These are phyloP conservation scores for Anhinga rufa DNA, from an alignment of 2,113 vertebrate species.

Conservation along the genomic window DNA sequence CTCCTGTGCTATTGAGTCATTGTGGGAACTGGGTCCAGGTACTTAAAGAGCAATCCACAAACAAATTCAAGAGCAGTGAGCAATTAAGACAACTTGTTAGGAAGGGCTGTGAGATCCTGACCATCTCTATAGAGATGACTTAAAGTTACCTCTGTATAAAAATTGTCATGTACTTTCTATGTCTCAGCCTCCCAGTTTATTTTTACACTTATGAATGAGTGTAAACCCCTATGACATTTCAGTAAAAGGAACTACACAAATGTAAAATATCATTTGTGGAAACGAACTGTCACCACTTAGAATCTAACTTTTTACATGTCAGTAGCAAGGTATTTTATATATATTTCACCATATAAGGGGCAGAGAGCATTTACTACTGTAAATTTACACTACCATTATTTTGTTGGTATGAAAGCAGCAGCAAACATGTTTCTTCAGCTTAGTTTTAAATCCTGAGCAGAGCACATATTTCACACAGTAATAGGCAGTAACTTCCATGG, in stretches of 20 bases:
- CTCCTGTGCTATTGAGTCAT: not conserved
- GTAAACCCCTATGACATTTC: not conserved
- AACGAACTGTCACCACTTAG: not conserved
- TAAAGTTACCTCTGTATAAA: not conserved
- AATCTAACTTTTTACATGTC: not conserved
- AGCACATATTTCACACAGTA: slow-evolving; percentile 17
- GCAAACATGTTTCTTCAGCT: slow-evolving; percentile 34
- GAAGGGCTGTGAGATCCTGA: not conserved
- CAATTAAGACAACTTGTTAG: not conserved
- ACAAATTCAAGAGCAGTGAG: not conserved
- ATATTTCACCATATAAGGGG: not conserved
- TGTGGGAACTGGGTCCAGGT: not conserved
- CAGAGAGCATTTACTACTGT: slow-evolving; percentile 7
- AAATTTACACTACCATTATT: slow-evolving; percentile 60
- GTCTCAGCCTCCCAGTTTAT: not conserved
- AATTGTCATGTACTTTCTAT: not conserved
- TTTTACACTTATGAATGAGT: not conserved
- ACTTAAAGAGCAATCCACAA: not conserved
- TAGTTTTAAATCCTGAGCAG: slow-evolving; percentile 52
- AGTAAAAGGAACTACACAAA: not conserved
- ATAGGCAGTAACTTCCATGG: slow-evolving; percentile 50
- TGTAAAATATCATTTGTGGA: not conserved
- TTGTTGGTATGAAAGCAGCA: slow-evolving; percentile 31
- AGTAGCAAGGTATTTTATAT: slow-evolving; percentile 13
- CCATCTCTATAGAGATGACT: not conserved